These are phyloP conservation scores for Meandrusa payeni DNA, from an alignment of 2,888 invertebrate species.

Conservation along the genomic window DNA sequence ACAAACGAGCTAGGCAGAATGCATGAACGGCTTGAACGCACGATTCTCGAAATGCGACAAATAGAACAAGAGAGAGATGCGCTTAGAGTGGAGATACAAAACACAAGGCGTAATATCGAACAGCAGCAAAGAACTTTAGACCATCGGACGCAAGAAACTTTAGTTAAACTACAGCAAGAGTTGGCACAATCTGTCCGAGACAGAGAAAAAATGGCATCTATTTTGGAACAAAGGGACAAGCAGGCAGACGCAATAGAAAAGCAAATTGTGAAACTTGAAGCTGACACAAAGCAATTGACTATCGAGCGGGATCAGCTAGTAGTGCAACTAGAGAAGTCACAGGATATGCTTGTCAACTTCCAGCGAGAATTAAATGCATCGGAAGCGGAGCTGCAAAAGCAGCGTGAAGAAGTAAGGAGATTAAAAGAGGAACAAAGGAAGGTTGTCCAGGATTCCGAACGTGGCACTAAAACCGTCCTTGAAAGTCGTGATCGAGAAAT, in stretches of 20 bases:
- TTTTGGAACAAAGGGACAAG: slow-evolving; percentile 88
- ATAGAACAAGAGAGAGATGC: slow-evolving; percentile 88
- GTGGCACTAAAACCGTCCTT: slow-evolving; percentile 85
- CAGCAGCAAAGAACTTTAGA: slow-evolving; percentile 84
- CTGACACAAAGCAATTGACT: slow-evolving; percentile 91
- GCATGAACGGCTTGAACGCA: slow-evolving; percentile 89
- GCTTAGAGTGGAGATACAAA: slow-evolving; percentile 84
- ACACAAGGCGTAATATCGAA: slow-evolving; percentile 82
- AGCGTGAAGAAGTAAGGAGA: slow-evolving; percentile 88
- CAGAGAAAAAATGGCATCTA: slow-evolving; percentile 88
- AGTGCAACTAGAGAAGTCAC: slow-evolving; percentile 94
- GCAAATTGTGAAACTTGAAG: slow-evolving; percentile 91
- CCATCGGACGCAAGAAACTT: slow-evolving; percentile 86
- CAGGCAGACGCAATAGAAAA: slow-evolving; percentile 92
- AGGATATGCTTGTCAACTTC: slow-evolving; percentile 96
- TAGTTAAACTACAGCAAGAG: slow-evolving; percentile 87
- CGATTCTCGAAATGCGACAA: slow-evolving; percentile 85
- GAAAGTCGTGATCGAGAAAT: slow-evolving; percentile 87
- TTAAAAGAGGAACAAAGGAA: slow-evolving; percentile 87
- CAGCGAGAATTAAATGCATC: slow-evolving; percentile 93
- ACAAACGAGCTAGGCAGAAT: slow-evolving; percentile 89
- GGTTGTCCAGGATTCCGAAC: slow-evolving; percentile 85
- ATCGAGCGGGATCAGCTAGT: slow-evolving; percentile 93
- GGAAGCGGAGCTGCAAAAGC: slow-evolving; percentile 90
- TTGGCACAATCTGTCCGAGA: slow-evolving; percentile 86